Evolutionary conservation across 2,797 vertebrate genomes (phyloP), one percentile per base, ranked within the genome.

Genomic region (Xiphophorus birchmanni): DNA sequence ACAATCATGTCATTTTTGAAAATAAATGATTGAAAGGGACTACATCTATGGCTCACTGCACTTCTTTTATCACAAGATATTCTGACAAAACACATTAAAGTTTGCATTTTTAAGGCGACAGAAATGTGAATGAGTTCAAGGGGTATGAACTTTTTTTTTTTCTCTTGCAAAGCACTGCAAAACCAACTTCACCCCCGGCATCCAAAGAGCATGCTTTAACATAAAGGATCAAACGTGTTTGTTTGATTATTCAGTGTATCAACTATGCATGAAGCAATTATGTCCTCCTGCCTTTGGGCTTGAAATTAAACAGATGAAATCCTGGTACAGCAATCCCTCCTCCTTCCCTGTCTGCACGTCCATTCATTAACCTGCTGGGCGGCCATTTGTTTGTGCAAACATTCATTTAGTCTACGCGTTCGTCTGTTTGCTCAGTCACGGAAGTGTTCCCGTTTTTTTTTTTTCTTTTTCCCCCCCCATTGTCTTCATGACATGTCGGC

Each of bases 181-280:
- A 90, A 84, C 56, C 72, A 32, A 83, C 74, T 82, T 75, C 73
- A 74, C 65, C 74, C 65, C 42, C 42, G 69, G 78, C 78, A 80
- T 82, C 73, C n/a, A 80, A 82, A 87, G 77, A 74, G 78, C 80
- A 78, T 47, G 73, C 52, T 78, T 85, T 45, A 11, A 82, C 72
- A 87, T 76, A 89, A 90, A 89, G 79, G 89, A 88, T 80, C 37
- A 26, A 80, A 77, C 73, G 63, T 90, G 88, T 94, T 91, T 90
- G 90, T 74, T 91, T 93, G 93, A 93, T 92, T 93, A 91, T 93
- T 88, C 90, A 86, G 83, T 82, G 88, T 89, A 93, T 94, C 91
- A 94, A 94, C 91, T 94, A 94, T 93, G 94, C 91, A 94, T 94
- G 93, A 94, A 94, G 90, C 90, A 94, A 95, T 94, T 93, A 94